Conservation (phyloP, 2,113 vertebrate species). For the Chaetodon auriga region DNA sequence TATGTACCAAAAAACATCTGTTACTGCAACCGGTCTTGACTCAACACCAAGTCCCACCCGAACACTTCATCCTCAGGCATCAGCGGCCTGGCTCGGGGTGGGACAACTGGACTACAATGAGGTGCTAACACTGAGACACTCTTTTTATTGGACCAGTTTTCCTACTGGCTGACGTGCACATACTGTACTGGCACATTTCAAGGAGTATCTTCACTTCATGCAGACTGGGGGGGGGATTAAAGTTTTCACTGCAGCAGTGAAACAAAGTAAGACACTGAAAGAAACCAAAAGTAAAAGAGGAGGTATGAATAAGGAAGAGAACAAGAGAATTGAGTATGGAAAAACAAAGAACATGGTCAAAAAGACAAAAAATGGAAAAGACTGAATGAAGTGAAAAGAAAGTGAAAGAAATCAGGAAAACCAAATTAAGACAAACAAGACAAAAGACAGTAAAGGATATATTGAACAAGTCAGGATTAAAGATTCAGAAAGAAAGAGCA, state of each 20-base stretch:
- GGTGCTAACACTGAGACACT: background rate
- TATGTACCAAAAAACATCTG: background rate
- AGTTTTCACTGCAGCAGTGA: background rate
- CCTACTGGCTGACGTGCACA: background rate
- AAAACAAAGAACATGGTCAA: background rate
- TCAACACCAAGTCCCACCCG: background rate
- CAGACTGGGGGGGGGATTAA: background rate
- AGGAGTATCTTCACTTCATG: background rate
- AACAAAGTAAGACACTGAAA: background rate
- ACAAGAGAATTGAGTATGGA: too few species aligned
- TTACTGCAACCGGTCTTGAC: background rate
- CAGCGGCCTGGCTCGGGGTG: background rate
- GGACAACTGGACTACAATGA: background rate
- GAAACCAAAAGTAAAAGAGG: background rate
- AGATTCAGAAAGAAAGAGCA: background rate
- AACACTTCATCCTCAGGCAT: background rate
- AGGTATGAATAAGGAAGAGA: background rate
- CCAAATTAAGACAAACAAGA: background rate
- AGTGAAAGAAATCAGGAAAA: background rate
- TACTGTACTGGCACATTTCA: background rate
- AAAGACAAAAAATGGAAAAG: background rate
- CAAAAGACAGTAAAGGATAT: background rate
- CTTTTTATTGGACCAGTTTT: background rate
- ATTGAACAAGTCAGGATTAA: background rate
- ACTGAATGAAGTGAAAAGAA: background rate